phyloP scores from a whole-genome alignment of 2,113 vertebrate genomes.

The Petaurus breviceps region DNA sequence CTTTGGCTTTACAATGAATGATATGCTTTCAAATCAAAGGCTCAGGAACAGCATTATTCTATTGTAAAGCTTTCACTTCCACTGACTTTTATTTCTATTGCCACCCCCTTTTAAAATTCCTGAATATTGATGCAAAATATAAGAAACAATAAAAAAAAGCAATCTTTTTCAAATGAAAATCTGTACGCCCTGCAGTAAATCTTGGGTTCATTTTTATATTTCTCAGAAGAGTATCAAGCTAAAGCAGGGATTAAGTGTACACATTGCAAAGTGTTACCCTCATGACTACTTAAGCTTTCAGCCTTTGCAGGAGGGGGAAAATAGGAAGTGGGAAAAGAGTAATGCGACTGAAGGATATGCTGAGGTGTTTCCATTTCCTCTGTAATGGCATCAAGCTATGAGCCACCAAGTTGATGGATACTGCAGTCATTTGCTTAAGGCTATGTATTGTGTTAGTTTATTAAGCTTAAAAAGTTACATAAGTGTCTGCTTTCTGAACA shows the following conservation, averaged over 20 bases:
- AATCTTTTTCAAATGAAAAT: slow-evolving; percentile 65
- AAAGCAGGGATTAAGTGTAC: slow-evolving; percentile 38
- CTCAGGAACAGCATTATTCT: slow-evolving; percentile 25
- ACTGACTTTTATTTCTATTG: slow-evolving; percentile 51
- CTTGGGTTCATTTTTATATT: slow-evolving; percentile 36
- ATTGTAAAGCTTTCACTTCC: slow-evolving; percentile 29
- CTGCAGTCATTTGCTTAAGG: slow-evolving; percentile 37
- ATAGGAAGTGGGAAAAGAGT: not conserved
- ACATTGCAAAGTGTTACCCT: slow-evolving; percentile 23
- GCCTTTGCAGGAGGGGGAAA: slow-evolving; percentile 32
- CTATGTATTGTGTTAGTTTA: slow-evolving; percentile 41
- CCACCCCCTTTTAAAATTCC: slow-evolving; percentile 31
- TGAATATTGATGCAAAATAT: slow-evolving; percentile 31
- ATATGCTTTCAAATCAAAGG: slow-evolving; percentile 25
- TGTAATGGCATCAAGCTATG: not conserved
- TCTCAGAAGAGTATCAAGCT: slow-evolving; percentile 42
- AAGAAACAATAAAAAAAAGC: slow-evolving; percentile 59
- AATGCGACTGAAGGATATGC: not conserved
- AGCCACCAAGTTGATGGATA: slow-evolving; percentile 17
- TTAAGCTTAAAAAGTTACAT: slow-evolving; percentile 42
- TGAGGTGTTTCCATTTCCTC: not conserved
- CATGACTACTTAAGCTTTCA: slow-evolving; percentile 43
- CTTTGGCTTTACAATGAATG: slow-evolving; percentile 5
- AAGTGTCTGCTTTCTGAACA: slow-evolving; percentile 50
- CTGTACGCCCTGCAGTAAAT: slow-evolving; percentile 16